Conservation (phyloP, 2,797 vertebrate species). For the Cetoscarus ocellatus region DNA sequence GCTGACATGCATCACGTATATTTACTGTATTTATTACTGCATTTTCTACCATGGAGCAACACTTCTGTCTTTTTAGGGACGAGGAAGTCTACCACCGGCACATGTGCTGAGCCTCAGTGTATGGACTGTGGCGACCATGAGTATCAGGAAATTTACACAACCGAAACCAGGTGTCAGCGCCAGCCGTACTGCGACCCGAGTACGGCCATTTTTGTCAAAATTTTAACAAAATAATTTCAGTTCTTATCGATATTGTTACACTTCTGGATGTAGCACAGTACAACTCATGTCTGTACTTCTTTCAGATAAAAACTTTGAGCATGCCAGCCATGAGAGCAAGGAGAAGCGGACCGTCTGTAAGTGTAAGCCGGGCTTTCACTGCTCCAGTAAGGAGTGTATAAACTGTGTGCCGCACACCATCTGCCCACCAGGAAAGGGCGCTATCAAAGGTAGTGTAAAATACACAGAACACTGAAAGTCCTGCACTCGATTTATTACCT, state of each 20-base stretch:
- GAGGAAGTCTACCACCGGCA: background rate
- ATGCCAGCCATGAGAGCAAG: accelerated
- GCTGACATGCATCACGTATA: background rate
- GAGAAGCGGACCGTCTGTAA: background rate
- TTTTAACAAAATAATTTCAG: background rate
- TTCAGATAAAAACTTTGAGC: conserved; percentile 72
- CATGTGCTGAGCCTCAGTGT: conserved; percentile 66
- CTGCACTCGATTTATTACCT: no score
- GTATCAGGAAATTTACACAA: conserved; percentile 70
- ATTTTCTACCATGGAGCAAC: background rate
- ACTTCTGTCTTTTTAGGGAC: conserved; percentile 63
- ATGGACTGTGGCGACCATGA: conserved; percentile 20
- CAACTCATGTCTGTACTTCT: conserved; percentile 1
- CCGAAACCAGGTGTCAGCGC: accelerated
- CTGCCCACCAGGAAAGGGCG: conserved; percentile 58
- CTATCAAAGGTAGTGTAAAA: conserved; percentile 42
- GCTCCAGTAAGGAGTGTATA: conserved; percentile 26
- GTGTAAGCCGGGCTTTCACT: conserved; percentile 74
- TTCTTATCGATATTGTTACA: background rate
- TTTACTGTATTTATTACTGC: accelerated
- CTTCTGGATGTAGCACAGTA: background rate
- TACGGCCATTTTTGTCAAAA: conserved; percentile 47
- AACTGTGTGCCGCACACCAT: conserved; percentile 54
- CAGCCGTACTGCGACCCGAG: conserved; percentile 80
- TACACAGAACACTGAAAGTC: background rate